Evolutionary conservation across 2,113 vertebrate species (phyloP).

Genomic region (Stomatorhinus ivindoensis): DNA sequence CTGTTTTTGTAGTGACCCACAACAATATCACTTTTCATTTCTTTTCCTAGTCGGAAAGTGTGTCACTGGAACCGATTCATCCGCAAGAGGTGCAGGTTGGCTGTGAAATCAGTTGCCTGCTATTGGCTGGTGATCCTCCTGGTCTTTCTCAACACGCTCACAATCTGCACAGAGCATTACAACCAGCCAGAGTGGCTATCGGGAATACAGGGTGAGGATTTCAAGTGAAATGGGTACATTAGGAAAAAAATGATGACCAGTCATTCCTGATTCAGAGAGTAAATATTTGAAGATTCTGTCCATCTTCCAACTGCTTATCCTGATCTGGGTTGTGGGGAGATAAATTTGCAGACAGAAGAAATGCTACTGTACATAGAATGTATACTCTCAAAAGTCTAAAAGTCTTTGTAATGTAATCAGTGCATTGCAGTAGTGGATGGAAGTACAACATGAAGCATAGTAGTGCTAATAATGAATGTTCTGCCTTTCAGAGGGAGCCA

Average conservation of each 20-base stretch:
- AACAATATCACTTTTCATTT: conserved; percentile 5
- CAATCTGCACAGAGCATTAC: conserved; percentile 96
- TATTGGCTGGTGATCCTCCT: conserved; percentile 98
- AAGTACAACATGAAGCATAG: neutral
- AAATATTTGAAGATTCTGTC: neutral
- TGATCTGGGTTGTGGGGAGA: neutral
- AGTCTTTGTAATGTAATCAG: neutral
- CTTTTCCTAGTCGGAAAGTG: conserved; percentile 77
- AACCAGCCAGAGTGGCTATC: conserved; percentile 92
- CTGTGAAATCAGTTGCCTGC: conserved; percentile 92
- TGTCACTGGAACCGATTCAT: conserved; percentile 94
- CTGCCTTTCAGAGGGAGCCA: conserved; percentile 75
- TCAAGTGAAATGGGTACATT: neutral
- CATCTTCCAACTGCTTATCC: neutral
- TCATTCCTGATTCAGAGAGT: neutral
- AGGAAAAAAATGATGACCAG: neutral
- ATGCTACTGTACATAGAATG: neutral
- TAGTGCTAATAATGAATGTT: neutral
- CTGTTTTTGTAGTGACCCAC: neutral
- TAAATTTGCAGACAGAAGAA: neutral
- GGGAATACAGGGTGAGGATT: conserved; percentile 78
- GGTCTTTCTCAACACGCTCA: conserved; percentile 98
- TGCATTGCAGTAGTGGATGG: neutral
- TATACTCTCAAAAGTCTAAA: neutral
- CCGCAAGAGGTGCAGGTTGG: conserved; percentile 84